Evolutionary conservation across 2,888 invertebrate species (phyloP), one percentile per base, ranked within the genome.

Genomic region (Epistrophella euchroma): DNA sequence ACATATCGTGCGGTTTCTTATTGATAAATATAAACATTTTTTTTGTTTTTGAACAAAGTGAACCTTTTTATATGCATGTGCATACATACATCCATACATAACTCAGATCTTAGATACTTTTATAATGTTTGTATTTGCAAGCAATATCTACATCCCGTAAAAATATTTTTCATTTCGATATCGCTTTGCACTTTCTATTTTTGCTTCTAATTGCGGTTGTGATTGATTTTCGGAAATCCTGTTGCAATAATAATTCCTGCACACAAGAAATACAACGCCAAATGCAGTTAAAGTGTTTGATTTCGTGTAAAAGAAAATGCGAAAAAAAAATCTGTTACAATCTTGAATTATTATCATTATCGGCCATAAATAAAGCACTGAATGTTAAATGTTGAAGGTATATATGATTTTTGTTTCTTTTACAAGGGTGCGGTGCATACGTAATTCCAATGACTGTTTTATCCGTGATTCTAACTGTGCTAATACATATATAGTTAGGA

Each of bases 151-250:
- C 17, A 47, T 35, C 15, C 25, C 55, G 28, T 13, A 56, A 7
- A 56, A 32, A 45, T 64, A 45, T 45, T 15, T 50, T 81, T 40
- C 35, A 37, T 70, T 43, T 32, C 32, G n/a, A n/a, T 74, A 55
- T 60, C 43, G 56, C 6, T 13, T 37, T 13, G 9, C 13, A 15
- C 15, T 17, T 17, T 25, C 11, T 32, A 25, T 66, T 71, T 66
- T 71, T 66, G 50, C 58, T 32, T 19, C 25, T 56, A 45, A 75
- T 66, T 73, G 77, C 70, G 73, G 77, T 55, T 47, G 55, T 73
- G 73, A 83, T 77, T 77, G 78, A 83, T 83, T 77, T 55, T 73
- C 73, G 77, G 77, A 83, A 78, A 83, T 83, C 78, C 73, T 78
- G 68, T 80, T 80, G 11, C 58, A 70, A 15, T 37, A 64, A 56